Evolutionary conservation across 2,888 invertebrate genomes (phyloP), one percentile per base, ranked within the genome.

Genomic region (Drosophila algonquin): DNA sequence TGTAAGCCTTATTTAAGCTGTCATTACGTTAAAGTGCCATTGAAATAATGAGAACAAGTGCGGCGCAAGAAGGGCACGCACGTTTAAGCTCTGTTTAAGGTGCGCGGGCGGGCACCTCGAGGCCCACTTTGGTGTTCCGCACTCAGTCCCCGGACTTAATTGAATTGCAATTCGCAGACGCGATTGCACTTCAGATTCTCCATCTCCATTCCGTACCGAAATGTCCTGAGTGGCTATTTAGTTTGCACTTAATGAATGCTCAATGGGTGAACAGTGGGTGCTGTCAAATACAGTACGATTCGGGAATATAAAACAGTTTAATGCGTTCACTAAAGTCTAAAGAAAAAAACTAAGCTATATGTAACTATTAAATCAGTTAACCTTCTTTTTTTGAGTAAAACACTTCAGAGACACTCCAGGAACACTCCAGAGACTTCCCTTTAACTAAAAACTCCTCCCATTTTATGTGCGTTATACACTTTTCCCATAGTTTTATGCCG

Each of bases 1-100:
- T 55, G 51, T 46, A 51, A 48, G n/a, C 76, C 76, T 75, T 77
- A 80, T 75, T 78, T 27, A 35, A 80, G 75, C 73, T 56, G 59
- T 74, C 82, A 78, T 87, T 87, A 83, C 67, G 62, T 59, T 24
- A 62, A 76, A 86, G 77, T 84, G 80, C 79, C 77, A 76, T 75
- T 78, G 77, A 78, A 71, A 69, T 76, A 72, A 75, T 71, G 53
- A 69, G 73, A 45, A 40, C 52, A 30, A 57, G 54, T 46, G 55
- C 18, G 50, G n/a, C 18, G 12, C 18, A 51, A 45, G 45, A 32
- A 68, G 51, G 44, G n/a, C 32, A 50, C 18, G 40, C 50, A 53
- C 46, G 61, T 30, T 67, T 54, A 16, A 53, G 45, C 24, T 40
- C 44, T 18, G 24, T 53, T 62, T 21, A 27, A 45, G 73, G 48